Conservation (phyloP, 2,888 invertebrate genomes). For the Hyposoter dolosus region DNA sequence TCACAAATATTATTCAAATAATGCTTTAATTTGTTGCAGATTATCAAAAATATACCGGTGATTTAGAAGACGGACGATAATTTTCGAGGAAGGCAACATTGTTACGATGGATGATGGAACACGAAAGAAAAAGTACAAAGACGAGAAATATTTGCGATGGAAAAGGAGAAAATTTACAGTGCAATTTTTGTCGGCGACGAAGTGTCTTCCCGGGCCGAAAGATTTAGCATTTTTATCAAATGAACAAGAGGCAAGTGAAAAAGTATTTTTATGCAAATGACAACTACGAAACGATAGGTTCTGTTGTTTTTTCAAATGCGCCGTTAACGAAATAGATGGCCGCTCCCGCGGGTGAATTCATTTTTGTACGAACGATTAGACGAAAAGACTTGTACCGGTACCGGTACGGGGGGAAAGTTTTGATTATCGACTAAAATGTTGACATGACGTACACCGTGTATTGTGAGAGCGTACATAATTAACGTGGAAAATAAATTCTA, state of each 20-base stretch:
- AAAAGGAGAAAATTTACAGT: conserved; percentile 38
- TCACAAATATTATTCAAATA: conserved; percentile 16
- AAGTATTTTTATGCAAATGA: conserved; percentile 40
- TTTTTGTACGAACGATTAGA: conserved; percentile 42
- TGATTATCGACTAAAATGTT: conserved; percentile 41
- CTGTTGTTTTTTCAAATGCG: conserved; percentile 43
- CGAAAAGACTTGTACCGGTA: conserved; percentile 32
- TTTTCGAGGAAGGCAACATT: conserved; percentile 17
- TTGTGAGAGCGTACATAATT: conserved; percentile 25
- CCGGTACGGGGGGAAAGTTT: conserved; percentile 25
- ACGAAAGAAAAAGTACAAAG: too few relatives aligned
- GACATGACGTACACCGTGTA: conserved; percentile 35
- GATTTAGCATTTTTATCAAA: conserved; percentile 25
- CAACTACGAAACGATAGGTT: conserved; percentile 30
- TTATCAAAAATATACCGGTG: conserved; percentile 30
- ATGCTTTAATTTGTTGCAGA: conserved; percentile 38
- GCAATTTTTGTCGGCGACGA: conserved; percentile 30
- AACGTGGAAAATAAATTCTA: conserved; percentile 23
- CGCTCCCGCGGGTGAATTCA: conserved; percentile 22
- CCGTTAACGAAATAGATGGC: conserved; percentile 26
- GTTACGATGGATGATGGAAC: conserved; percentile 42
- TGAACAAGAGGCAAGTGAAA: conserved; percentile 39
- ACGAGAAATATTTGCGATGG: conserved; percentile 40
- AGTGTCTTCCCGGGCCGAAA: conserved; percentile 45
- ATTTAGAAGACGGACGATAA: conserved; percentile 35